Evolutionary conservation across 37 sponge, comb jelly and placozoan genomes (phyloP).

Genomic region (Lycopodina hypogea): DNA sequence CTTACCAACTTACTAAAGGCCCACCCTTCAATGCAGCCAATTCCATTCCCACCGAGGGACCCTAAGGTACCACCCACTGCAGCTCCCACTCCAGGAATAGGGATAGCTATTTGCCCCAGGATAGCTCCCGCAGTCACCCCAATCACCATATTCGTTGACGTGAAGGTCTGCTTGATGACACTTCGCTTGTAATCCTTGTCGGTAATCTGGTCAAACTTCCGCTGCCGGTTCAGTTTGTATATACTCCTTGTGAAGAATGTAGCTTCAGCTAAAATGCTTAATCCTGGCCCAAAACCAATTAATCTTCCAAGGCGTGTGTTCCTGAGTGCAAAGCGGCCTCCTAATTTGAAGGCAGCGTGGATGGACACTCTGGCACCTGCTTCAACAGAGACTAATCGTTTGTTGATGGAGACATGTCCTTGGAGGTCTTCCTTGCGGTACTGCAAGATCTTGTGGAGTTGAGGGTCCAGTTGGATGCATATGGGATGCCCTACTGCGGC

Average conservation of each 20-base stretch:
- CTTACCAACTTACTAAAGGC: constrained; percentile 25
- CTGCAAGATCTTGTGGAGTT: constrained; percentile 11
- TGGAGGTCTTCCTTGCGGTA: not conserved
- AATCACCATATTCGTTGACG: constrained; percentile 3
- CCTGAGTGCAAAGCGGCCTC: not conserved
- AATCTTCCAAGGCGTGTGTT: constrained; percentile 10
- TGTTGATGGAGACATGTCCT: not conserved
- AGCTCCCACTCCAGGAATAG: constrained; percentile 32
- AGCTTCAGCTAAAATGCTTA: constrained; percentile 14
- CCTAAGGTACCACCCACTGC: constrained; percentile 38
- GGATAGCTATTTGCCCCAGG: constrained; percentile 27
- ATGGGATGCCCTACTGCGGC: constrained; percentile 17
- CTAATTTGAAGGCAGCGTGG: constrained; percentile 20
- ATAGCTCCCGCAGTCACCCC: constrained; percentile 33
- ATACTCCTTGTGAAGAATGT: constrained; percentile 5
- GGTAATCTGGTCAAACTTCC: constrained; percentile 30
- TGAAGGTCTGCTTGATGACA: constrained; percentile 10
- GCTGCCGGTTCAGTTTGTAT: constrained; percentile 37
- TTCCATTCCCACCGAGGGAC: not conserved
- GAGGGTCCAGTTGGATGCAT: constrained; percentile 8
- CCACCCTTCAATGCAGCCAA: constrained; percentile 23
- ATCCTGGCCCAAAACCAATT: constrained; percentile 11
- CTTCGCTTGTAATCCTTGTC: constrained; percentile 25
- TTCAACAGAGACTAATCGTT: not conserved
- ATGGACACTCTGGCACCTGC: constrained; percentile 10